Evolutionary conservation across 2,797 vertebrate genomes (phyloP).

Genomic region (Todus mexicanus): DNA sequence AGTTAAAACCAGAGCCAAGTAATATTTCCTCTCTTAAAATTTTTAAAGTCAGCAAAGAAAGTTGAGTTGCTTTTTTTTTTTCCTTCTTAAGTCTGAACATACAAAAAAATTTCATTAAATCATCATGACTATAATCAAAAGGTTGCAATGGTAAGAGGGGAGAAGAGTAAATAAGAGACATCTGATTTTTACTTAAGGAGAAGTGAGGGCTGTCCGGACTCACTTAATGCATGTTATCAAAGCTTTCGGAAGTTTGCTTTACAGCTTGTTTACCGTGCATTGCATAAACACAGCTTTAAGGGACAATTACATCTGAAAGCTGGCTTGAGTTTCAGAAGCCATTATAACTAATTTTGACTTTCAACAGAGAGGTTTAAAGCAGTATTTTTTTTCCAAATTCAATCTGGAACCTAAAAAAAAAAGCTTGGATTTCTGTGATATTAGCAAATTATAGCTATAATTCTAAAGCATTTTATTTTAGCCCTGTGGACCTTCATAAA

Average conservation of each 20-base stretch:
- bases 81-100: background rate
- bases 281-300: conserved; percentile 41
- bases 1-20: conserved; percentile 37
- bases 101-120: background rate
- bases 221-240: background rate
- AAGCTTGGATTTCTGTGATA: background rate
- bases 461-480: background rate
- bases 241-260: background rate
- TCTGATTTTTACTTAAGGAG: background rate
- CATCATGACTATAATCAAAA: background rate
- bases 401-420: background rate
- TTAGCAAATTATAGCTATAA: background rate
- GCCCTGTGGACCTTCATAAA: background rate
- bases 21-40: conserved; percentile 33
- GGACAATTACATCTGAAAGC: background rate
- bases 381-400: background rate
- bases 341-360: conserved; percentile 16
- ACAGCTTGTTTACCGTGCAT: background rate
- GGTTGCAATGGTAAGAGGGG: background rate
- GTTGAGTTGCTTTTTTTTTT: background rate
- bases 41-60: background rate
- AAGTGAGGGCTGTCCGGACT: background rate
- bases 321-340: background rate
- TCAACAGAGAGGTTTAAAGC: background rate
- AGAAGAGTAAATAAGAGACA: background rate